A percentile compares a stretch with the other conserved stretches of the same genome.
phyloP scores from a whole-genome alignment of 2,888 invertebrate species.

The Sinodicranocentrus sp. region DNA sequence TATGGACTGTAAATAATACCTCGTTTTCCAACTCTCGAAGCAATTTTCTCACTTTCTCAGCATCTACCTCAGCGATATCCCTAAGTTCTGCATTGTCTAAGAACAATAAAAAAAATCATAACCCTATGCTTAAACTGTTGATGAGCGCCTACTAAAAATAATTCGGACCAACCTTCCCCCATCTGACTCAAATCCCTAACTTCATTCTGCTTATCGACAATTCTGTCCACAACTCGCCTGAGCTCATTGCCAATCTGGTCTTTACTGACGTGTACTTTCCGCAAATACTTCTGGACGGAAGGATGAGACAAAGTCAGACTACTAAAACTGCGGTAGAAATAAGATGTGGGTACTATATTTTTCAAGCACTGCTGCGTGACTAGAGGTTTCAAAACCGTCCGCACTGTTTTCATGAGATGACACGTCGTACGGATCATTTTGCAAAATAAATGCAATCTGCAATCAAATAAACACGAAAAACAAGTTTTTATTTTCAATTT shows the following conservation, averaged over 20 bases:
- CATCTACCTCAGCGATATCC: slow-evolving; percentile 85
- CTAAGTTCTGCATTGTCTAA: slow-evolving; percentile 81
- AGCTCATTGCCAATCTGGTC: neutral
- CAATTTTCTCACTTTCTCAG: slow-evolving; percentile 81
- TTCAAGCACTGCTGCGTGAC: too few relatives aligned
- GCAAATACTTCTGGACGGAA: slow-evolving; percentile 36
- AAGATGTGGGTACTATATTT: too few relatives aligned
- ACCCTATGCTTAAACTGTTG: neutral
- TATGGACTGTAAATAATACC: slow-evolving; percentile 63
- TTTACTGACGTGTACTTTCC: neutral
- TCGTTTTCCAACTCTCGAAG: slow-evolving; percentile 82
- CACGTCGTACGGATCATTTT: too few relatives aligned
- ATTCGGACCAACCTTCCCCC: slow-evolving; percentile 36
- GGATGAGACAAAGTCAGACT: slow-evolving; percentile 30
- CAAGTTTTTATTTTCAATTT: neutral
- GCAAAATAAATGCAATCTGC: neutral
- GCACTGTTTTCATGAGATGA: too few relatives aligned
- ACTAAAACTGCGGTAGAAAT: too few relatives aligned
- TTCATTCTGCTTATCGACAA: slow-evolving; percentile 58
- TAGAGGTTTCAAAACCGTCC: too few relatives aligned
- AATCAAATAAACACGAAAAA: neutral
- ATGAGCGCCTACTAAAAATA: neutral
- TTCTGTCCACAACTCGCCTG: slow-evolving; percentile 14
- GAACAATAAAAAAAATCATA: neutral
- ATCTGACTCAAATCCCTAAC: slow-evolving; percentile 53